Conservation (phyloP, 2,113 vertebrate genomes). For the Sylvicapra grimmia region DNA sequence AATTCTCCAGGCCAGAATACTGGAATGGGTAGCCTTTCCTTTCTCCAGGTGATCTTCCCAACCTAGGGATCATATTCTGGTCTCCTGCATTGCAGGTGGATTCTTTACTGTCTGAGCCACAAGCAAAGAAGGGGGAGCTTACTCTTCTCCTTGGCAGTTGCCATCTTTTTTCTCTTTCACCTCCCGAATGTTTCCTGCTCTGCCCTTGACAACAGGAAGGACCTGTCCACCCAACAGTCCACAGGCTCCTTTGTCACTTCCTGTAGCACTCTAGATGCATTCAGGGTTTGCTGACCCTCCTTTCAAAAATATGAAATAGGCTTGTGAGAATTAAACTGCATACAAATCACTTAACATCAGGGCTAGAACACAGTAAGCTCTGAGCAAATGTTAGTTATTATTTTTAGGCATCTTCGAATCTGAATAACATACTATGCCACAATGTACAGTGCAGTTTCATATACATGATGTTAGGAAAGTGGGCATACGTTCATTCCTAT, state of each 20-base stretch:
- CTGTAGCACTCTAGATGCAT: not conserved
- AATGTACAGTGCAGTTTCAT: not conserved
- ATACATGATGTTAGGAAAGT: not conserved
- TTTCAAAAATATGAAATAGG: not conserved
- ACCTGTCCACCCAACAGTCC: not conserved
- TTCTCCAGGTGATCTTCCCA: not conserved
- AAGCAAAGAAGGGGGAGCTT: not conserved
- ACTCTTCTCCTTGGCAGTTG: not conserved
- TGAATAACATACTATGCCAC: not conserved
- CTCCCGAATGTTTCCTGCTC: not conserved
- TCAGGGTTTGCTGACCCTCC: not conserved
- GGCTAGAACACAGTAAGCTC: not conserved
- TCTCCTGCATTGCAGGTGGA: not conserved
- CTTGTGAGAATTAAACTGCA: not conserved
- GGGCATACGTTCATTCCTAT: not conserved
- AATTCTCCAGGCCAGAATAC: not conserved
- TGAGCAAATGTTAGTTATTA: not conserved
- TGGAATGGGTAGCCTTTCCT: not conserved
- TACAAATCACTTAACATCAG: not conserved
- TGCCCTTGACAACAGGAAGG: not conserved
- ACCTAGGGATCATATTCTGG: not conserved
- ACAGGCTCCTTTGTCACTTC: not conserved
- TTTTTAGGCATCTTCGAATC: slow-evolving; percentile 3
- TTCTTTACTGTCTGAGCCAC: not conserved
- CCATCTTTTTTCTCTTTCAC: not conserved